Conservation (phyloP, 2,797 vertebrate genomes). For the Carcharodon carcharias region DNA sequence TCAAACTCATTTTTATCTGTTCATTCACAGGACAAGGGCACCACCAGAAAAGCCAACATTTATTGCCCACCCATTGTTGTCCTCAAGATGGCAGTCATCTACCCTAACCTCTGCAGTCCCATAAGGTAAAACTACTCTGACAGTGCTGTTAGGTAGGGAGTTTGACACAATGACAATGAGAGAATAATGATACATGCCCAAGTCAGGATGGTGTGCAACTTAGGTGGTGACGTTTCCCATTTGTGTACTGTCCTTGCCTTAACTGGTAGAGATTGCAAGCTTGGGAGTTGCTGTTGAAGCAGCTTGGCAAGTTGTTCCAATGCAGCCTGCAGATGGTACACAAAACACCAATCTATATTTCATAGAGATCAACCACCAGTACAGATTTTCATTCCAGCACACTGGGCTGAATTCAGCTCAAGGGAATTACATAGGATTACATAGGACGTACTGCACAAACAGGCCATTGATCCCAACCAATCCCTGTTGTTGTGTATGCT, state of each 20-base stretch:
- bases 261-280: not conserved
- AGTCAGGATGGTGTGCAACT: not conserved
- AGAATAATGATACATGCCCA: no score
- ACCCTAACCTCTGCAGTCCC: not conserved
- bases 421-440: not conserved
- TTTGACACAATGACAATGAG: not conserved
- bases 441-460: not conserved
- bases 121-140: not conserved
- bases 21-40: not conserved
- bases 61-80: not conserved
- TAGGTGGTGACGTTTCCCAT: not conserved
- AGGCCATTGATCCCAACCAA: not conserved
- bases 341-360: not conserved
- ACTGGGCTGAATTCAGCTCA: not conserved
- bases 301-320: not conserved
- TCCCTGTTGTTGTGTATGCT: not conserved
- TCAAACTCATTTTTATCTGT: not conserved
- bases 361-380: not conserved
- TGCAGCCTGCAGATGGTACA: not conserved
- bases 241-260: not conserved
- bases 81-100: not conserved
- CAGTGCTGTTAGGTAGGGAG: not conserved
- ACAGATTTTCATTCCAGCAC: not conserved
- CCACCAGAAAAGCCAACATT: not conserved
- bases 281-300: not conserved